phyloP scores from a whole-genome alignment of 2,113 vertebrate species.

The Hydrochoerus hydrochaeris region DNA sequence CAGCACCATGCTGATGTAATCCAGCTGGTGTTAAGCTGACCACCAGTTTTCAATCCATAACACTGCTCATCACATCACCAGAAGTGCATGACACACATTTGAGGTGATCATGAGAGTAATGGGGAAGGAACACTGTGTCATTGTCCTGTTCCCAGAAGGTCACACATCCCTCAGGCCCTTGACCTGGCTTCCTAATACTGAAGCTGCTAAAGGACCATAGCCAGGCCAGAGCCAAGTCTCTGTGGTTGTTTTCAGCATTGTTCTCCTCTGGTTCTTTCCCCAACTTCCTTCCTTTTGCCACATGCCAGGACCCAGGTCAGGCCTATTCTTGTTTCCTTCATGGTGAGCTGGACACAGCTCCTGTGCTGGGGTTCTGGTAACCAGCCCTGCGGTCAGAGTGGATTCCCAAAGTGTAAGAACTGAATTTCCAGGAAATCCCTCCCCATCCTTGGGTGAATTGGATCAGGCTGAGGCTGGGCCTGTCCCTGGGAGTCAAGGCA shows the following conservation, averaged over 20 bases:
- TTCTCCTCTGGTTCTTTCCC: neutral
- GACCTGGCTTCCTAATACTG: neutral
- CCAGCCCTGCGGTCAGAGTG: neutral
- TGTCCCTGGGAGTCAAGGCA: neutral
- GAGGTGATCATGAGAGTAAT: neutral
- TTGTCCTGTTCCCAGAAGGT: neutral
- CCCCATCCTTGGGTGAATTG: neutral
- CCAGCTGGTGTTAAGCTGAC: no score
- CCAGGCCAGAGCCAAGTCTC: neutral
- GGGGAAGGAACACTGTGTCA: no score
- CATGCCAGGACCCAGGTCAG: neutral
- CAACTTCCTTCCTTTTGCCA: neutral
- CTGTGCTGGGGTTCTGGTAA: neutral
- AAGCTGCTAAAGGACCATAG: neutral
- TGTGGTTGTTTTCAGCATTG: neutral
- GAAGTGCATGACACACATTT: no score
- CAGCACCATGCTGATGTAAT: no score
- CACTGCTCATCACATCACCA: no score
- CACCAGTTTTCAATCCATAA: no score
- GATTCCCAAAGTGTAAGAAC: neutral
- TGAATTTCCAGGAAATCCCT: neutral
- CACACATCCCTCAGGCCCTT: neutral
- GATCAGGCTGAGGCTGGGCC: neutral
- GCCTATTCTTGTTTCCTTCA: neutral
- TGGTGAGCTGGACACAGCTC: neutral